Base-by-base conservation (phyloP, 2,113 vertebrate genomes). In the Callopanchax toddi region DNA sequence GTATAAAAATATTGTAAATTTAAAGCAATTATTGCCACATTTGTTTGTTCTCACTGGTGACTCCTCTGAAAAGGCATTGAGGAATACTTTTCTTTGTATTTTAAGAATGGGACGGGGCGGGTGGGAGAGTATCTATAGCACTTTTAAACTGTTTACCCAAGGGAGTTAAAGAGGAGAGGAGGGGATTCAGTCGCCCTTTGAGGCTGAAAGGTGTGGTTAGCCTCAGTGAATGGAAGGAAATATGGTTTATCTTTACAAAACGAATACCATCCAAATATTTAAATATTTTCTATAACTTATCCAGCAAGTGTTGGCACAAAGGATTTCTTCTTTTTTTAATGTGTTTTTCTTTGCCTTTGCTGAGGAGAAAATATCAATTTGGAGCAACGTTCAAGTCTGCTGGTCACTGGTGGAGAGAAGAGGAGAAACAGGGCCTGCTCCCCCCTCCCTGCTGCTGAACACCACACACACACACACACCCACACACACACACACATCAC, bases 361-460 rank as follows among this genome's bases (percentile, higher is more conserved):
- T 74, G 81, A 89, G 72, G 63, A 86, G 81, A 79, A 76, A 63
- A 63, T 74, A 56, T 90, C 81, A 83, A 84, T 71, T 84, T 60
- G 54, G 81, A 88, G 84, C 81, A 59, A 82, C 83, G 67, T 67
- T 77, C 83, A 76, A 77, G 74, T 86, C 61, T 69, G 58, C 62
- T 57, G 66, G 61, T 76, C 25, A 22, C 69, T 25, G 48, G 32
- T 76, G 73, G 29, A 32, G 29, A 55, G 54, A 78, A 91, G 90
- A 0, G 25, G 84, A 49, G 76, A 42, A 89, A 86, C 80, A 65
- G 67, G 72, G 59, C 63, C 79, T 60, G 69, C 74, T 79, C 83
- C 70, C 36, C 71, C 71, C 82, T 77, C 92, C 86, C 93, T 94
- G 94, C 95, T 97, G 95, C 94, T 95, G 93, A 90, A 86, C 71